Conservation (phyloP, 1,140 invertebrate species). For the Ostrea edulis region DNA sequence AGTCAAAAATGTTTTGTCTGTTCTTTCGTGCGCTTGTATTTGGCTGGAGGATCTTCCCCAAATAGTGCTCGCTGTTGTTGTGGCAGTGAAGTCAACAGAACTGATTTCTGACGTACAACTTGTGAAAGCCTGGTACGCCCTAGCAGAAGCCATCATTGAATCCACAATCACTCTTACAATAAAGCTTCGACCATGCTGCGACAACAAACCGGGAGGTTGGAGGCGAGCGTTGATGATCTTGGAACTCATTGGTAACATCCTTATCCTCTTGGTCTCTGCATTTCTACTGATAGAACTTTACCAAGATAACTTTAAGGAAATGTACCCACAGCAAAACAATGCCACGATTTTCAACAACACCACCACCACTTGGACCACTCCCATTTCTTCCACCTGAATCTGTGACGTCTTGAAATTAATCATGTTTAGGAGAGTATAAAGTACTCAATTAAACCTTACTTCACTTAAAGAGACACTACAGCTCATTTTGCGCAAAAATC, state of each 20-base stretch:
- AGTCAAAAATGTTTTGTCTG: not conserved
- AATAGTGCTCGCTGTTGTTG: not conserved
- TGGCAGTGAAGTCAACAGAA: not conserved
- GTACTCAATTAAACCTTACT: no score
- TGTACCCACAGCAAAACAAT: not conserved
- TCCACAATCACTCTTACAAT: not conserved
- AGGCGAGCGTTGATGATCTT: not conserved
- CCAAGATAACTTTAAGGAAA: not conserved
- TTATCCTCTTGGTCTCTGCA: not conserved
- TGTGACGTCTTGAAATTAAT: no score
- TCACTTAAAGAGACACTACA: no score
- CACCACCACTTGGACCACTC: not conserved
- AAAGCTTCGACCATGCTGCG: not conserved
- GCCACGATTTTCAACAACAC: not conserved
- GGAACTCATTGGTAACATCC: not conserved
- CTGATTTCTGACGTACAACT: not conserved
- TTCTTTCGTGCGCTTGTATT: not conserved
- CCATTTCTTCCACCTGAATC: not conserved
- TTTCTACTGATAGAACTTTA: not conserved
- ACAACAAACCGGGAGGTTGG: not conserved
- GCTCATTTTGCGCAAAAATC: no score
- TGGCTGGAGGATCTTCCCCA: slow-evolving; percentile 3
- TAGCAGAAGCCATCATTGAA: not conserved
- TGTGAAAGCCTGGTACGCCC: not conserved
- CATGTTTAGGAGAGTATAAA: no score